Conservation (phyloP, 2,797 vertebrate genomes). For the Lithobates pipiens region DNA sequence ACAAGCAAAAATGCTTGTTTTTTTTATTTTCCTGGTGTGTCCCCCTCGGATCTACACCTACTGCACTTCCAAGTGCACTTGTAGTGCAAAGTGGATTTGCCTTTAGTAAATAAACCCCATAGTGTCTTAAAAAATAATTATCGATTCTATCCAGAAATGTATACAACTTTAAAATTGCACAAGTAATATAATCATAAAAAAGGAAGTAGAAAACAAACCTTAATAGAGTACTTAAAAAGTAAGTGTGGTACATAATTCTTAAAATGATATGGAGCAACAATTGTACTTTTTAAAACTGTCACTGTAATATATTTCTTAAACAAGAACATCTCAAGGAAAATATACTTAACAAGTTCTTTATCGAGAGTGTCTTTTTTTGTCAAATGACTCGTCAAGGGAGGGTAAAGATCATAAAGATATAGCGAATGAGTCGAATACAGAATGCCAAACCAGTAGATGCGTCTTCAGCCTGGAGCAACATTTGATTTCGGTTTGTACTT, state of each 20-base stretch:
- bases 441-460: conserved; percentile 29
- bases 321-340: conserved; percentile 2
- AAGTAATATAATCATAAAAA: background rate
- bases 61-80: no score
- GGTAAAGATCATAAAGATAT: conserved; percentile 32
- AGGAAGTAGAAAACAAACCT: background rate
- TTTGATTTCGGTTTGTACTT: conserved; percentile 48
- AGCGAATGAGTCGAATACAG: conserved; percentile 28
- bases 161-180: background rate
- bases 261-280: background rate
- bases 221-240: background rate
- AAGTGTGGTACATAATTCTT: background rate
- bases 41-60: no score
- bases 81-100: no score
- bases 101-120: no score
- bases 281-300: conserved; percentile 10
- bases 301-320: conserved; percentile 19
- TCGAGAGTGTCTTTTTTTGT: conserved; percentile 33
- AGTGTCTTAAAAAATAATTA: background rate
- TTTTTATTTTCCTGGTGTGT: no score
- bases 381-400: conserved; percentile 40
- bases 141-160: background rate
- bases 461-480: conserved; percentile 19
- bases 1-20: no score
- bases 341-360: conserved; percentile 46